phyloP scores from a whole-genome alignment of 2,797 vertebrate genomes.

The Mastacembelus armatus region DNA sequence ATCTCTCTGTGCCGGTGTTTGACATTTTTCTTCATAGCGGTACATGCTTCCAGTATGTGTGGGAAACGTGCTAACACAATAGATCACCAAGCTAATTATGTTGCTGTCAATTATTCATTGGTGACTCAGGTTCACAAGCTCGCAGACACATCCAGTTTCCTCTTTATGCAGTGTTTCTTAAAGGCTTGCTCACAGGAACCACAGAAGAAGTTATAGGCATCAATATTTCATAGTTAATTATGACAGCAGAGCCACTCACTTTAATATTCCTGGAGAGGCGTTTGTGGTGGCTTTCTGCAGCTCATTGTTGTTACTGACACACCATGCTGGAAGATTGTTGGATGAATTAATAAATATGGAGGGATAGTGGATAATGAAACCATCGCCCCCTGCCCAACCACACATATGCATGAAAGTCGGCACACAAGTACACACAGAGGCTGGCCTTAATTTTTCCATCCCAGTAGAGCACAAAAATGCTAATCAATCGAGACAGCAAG shows the following conservation, averaged over 20 bases:
- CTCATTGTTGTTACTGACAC: slow-evolving; percentile 62
- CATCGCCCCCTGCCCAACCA: slow-evolving; percentile 6
- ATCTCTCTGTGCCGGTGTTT: slow-evolving; percentile 52
- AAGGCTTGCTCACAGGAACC: slow-evolving; percentile 67
- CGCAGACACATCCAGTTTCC: slow-evolving; percentile 64
- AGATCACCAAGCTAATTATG: slow-evolving; percentile 78
- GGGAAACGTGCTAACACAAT: slow-evolving; percentile 71
- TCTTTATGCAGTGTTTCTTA: slow-evolving; percentile 59
- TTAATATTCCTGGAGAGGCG: slow-evolving; percentile 72
- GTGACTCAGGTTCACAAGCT: slow-evolving; percentile 70
- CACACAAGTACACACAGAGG: too few relatives aligned
- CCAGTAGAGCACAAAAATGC: neutral
- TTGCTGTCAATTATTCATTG: slow-evolving; percentile 82
- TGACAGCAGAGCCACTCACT: slow-evolving; percentile 73
- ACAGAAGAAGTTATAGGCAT: slow-evolving; percentile 76
- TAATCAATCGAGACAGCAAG: slow-evolving; percentile 1
- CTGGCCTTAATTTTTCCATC: neutral
- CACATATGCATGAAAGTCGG: neutral
- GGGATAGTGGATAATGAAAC: slow-evolving; percentile 52
- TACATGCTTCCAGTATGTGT: slow-evolving; percentile 70
- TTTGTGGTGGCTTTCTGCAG: slow-evolving; percentile 37
- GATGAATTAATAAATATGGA: slow-evolving; percentile 70
- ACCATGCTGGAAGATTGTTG: slow-evolving; percentile 37
- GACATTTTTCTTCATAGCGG: slow-evolving; percentile 63
- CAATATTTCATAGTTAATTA: slow-evolving; percentile 86